Evolutionary conservation across 2,797 vertebrate genomes (phyloP).

Genomic region (Pelobates cultripes): DNA sequence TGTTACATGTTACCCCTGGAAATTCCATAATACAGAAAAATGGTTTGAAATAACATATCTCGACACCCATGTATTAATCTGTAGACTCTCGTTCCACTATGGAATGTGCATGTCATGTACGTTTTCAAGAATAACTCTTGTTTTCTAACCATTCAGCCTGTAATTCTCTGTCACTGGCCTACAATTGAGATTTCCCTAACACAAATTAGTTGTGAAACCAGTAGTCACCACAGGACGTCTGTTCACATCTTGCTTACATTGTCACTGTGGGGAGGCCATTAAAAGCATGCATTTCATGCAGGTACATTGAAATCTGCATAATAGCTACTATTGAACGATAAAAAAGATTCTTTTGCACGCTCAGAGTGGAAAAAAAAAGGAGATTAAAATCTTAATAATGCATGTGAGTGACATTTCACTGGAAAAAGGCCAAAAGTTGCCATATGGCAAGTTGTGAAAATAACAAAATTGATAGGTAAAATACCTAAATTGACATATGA

Average conservation of each 20-base stretch:
- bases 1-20: neutral
- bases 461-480: too few relatives aligned
- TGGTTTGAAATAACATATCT: slow-evolving; percentile 13
- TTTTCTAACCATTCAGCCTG: neutral
- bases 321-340: neutral
- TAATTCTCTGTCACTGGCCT: neutral
- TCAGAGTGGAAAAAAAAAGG: neutral
- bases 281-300: slow-evolving; percentile 11
- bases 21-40: neutral
- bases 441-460: too few relatives aligned
- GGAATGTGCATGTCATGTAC: neutral
- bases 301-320: neutral
- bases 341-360: neutral
- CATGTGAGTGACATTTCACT: too few relatives aligned
- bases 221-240: neutral
- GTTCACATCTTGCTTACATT: neutral
- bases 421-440: too few relatives aligned
- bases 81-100: neutral
- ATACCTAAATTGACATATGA: too few relatives aligned
- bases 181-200: neutral
- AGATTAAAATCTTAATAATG: neutral
- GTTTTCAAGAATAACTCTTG: neutral
- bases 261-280: neutral
- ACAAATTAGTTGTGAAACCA: slow-evolving; percentile 6
- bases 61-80: neutral